Evolutionary conservation across 2,797 vertebrate genomes (phyloP), one percentile per base, ranked within the genome.

Genomic region (Kryptopterus vitreolus): DNA sequence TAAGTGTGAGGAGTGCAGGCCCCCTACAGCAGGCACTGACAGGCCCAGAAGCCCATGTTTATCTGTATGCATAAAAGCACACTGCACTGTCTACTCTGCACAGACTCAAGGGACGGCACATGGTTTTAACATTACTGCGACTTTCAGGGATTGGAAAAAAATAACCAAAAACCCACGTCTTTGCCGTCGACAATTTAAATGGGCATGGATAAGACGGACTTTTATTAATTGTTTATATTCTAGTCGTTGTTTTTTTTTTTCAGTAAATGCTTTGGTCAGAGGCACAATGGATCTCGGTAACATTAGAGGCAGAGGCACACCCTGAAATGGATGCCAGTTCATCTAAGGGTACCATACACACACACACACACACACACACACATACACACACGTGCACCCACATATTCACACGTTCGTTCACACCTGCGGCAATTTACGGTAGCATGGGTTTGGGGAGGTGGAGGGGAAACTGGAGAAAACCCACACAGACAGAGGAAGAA

Each of bases 61-160:
- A 94, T 95, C 91, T 94, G 92, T 92, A 89, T 87, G 91, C 92
- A 93, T 95, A 94, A 95, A 95, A 92, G 87, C 84, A 87, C 89
- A 87, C 82, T 72, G 87, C 87, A 86, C 87, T 91, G 90, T 89
- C 89, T 89, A 86, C 88, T 86, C 65, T 65, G 18, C 87, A 79
- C 68, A 20, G 88, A 84, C 90, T 90, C 87, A 82, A 78, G 92
- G 91, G 91, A 93, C 88, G 81, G 89, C 95, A 95, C 92, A 91
- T 95, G 95, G 82, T 95, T 96, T 93, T 90, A 87, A 91, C 95
- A 93, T 93, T 90, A 90, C 87, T 87, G 72, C 71, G 81, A 88
- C 89, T 84, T 79, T 85, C 76, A 84, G 66, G 65, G 22, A 26
- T 16, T 20, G 15, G 26, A 70, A 77, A 73, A 3, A 38, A 79